Evolutionary conservation across 2,797 vertebrate species (phyloP).

Genomic region (Lagorchestes hirsutus): DNA sequence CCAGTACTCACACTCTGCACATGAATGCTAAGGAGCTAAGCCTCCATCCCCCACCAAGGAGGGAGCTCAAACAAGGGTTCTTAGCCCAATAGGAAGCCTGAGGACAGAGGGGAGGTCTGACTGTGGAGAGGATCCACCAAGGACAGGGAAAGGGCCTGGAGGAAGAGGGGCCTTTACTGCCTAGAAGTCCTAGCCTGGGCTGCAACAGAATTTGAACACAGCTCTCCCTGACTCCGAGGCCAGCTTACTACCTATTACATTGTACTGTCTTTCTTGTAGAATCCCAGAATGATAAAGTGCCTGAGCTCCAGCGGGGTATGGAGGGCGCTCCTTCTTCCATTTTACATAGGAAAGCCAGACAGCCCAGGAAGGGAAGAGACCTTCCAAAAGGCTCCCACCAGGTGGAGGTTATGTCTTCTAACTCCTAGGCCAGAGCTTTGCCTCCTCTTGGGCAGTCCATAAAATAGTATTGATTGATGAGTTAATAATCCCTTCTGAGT

Average conservation of each 20-base stretch:
- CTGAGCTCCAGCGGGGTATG: fast-evolving
- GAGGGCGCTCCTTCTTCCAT: not conserved
- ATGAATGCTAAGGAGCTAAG: not conserved
- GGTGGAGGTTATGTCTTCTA: not conserved
- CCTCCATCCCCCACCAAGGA: not conserved
- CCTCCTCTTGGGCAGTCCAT: not conserved
- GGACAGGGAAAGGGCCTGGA: not conserved
- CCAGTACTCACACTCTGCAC: not conserved
- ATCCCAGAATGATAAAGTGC: not conserved
- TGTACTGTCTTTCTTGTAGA: not conserved
- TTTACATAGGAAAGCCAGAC: not conserved
- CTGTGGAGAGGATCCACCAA: not conserved
- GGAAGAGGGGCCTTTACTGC: not conserved
- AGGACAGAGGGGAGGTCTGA: not conserved
- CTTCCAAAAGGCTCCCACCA: not conserved
- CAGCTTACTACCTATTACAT: not conserved
- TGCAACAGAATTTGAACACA: not conserved
- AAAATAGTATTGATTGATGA: not conserved
- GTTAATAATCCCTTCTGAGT: not conserved
- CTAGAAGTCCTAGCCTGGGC: not conserved
- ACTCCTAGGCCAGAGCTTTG: not conserved
- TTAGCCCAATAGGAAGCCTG: not conserved
- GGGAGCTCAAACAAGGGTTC: not conserved
- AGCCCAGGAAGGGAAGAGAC: not conserved
- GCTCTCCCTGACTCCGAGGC: not conserved